These are phyloP conservation scores for Zaprionus africanus DNA, from an alignment of 1,140 invertebrate species.

Conservation along the genomic window DNA sequence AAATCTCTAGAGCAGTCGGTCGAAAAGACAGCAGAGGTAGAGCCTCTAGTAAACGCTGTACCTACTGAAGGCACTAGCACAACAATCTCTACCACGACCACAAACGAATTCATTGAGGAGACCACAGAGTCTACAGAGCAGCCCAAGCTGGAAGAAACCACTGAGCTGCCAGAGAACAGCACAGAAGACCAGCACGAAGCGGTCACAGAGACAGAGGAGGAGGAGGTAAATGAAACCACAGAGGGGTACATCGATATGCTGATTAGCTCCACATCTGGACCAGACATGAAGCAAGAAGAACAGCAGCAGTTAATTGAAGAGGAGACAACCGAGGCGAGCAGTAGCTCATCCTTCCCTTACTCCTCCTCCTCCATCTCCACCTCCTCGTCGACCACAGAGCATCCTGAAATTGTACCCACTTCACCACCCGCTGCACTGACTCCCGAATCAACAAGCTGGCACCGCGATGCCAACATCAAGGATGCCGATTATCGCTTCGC, in stretches of 20 bases:
- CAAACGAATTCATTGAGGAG: background rate
- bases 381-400: slow-evolving; percentile 1
- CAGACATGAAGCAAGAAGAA: background rate
- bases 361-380: too few relatives aligned
- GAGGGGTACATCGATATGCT: background rate
- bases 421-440: slow-evolving; percentile 18
- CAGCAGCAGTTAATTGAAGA: background rate
- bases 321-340: slow-evolving; percentile 3
- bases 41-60: background rate
- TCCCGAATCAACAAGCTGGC: slow-evolving; percentile 44
- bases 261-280: background rate
- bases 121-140: background rate
- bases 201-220: background rate
- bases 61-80: background rate
- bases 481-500: slow-evolving; percentile 30
- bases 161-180: background rate
- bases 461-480: slow-evolving; percentile 15
- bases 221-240: background rate
- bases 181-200: background rate
- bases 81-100: background rate
- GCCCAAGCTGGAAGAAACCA: background rate
- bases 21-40: background rate
- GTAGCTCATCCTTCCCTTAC: background rate
- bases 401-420: background rate
- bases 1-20: background rate